Evolutionary conservation across 2,888 invertebrate species (phyloP).

Genomic region (Cheiracanthium punctorium): DNA sequence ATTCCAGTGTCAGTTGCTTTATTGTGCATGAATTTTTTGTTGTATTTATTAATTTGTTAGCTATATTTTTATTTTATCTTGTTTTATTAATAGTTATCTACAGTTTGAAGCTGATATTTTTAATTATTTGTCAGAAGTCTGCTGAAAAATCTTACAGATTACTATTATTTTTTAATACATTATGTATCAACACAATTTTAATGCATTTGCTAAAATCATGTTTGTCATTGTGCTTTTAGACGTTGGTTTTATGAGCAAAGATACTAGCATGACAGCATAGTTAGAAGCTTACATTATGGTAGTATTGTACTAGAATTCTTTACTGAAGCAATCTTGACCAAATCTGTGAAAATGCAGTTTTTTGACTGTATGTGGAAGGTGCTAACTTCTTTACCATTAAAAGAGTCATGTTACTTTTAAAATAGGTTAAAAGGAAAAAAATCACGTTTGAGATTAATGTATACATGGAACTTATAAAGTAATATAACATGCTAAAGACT

Average conservation of each 20-base stretch:
- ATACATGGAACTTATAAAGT: too few species aligned
- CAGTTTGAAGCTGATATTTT: background rate
- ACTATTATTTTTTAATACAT: background rate
- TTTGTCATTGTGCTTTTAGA: conserved; percentile 60
- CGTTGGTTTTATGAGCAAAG: conserved; percentile 40
- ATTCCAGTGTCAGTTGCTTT: conserved; percentile 47
- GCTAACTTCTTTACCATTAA: background rate
- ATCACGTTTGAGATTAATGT: too few species aligned
- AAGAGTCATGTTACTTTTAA: background rate
- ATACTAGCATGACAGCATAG: conserved; percentile 48
- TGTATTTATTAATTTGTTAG: background rate
- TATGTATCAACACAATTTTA: conserved; percentile 40
- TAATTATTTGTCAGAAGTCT: background rate
- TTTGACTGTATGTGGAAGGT: conserved; percentile 34
- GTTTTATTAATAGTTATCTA: background rate
- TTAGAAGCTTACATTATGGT: conserved; percentile 50
- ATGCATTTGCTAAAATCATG: conserved; percentile 52
- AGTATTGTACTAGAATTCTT: conserved; percentile 36
- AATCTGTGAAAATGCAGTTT: background rate
- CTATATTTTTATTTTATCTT: too few species aligned
- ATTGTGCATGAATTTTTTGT: background rate
- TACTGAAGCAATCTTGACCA: conserved; percentile 25
- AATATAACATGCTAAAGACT: too few species aligned
- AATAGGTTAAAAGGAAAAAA: background rate
- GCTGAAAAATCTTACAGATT: background rate